phyloP scores from a whole-genome alignment of 1,140 invertebrate genomes.

The Zeugodacus cucurbitae region DNA sequence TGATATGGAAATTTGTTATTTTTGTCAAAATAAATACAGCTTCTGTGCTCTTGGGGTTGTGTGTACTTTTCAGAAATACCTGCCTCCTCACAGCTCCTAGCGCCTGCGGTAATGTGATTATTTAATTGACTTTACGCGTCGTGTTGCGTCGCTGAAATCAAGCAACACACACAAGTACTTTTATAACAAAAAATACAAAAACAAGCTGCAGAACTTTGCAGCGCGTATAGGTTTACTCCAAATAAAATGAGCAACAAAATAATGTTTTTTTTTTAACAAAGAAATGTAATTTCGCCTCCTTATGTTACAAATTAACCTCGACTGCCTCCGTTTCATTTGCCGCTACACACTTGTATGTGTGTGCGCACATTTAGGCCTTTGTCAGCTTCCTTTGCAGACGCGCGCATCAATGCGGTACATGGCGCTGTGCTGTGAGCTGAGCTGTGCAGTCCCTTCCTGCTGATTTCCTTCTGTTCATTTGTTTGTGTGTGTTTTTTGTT shows the following conservation, averaged over 20 bases:
- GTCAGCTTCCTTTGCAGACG: conserved; percentile 16
- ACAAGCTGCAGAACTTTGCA: not conserved
- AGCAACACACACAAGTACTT: not conserved
- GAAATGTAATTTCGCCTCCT: conserved; percentile 16
- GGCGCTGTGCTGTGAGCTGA: not conserved
- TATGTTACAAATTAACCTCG: conserved; percentile 31
- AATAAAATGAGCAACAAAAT: not conserved
- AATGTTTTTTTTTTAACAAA: not conserved
- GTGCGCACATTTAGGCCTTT: not conserved
- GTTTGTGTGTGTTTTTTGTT: not conserved
- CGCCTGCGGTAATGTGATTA: not conserved
- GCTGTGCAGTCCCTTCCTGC: not conserved
- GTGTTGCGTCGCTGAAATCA: not conserved
- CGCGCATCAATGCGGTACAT: conserved; percentile 2
- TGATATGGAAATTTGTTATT: not conserved
- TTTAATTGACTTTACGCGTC: conserved; percentile 14
- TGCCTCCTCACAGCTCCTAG: too few relatives aligned
- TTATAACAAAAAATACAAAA: not conserved
- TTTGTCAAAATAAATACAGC: not conserved
- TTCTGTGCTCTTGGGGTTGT: not conserved
- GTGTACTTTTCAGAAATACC: not conserved
- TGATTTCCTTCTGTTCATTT: not conserved
- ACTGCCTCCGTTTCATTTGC: not conserved
- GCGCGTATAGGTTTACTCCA: not conserved
- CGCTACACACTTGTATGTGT: not conserved